A percentile compares a stretch with the other conserved stretches of the same genome.
phyloP scores from a whole-genome alignment of 1,140 invertebrate genomes.

The Mycetomoellerius zeteki region DNA sequence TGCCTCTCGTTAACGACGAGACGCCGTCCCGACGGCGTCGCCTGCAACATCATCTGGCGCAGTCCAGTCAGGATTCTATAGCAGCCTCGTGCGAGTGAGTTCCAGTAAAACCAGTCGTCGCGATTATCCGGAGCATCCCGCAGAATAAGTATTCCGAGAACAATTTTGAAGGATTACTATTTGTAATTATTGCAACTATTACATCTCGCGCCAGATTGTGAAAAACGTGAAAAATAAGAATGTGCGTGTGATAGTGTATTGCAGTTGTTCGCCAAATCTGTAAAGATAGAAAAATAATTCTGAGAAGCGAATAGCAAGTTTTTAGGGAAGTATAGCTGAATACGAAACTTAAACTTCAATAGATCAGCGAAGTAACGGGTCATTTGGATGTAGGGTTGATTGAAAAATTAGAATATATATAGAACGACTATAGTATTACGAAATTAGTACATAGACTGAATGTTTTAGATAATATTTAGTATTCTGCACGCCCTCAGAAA shows the following conservation, averaged over 20 bases:
- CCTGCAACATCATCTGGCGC: slow-evolving; percentile 68
- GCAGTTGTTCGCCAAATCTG: not conserved
- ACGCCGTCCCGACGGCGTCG: slow-evolving; percentile 63
- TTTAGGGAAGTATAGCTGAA: not conserved
- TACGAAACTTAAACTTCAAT: not conserved
- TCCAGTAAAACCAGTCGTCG: slow-evolving; percentile 62
- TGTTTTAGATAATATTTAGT: not conserved
- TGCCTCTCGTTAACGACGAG: slow-evolving; percentile 79
- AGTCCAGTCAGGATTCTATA: slow-evolving; percentile 56
- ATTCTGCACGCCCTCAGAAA: not conserved
- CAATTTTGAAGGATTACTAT: not conserved
- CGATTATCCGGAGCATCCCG: slow-evolving; percentile 57
- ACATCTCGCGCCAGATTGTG: not conserved
- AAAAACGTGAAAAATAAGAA: slow-evolving; percentile 15
- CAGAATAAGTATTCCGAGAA: slow-evolving; percentile 19
- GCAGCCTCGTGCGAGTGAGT: slow-evolving; percentile 44
- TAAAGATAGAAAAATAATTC: not conserved
- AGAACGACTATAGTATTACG: not conserved
- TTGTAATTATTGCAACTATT: not conserved
- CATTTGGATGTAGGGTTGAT: not conserved
- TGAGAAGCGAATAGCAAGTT: not conserved
- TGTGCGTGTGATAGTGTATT: slow-evolving; percentile 29
- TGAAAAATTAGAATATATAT: not conserved
- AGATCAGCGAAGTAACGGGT: not conserved
- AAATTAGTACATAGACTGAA: not conserved